Percentiles rank a stretch among this genome's conserved stretches.
Evolutionary conservation across 2,797 vertebrate species (phyloP).

Genomic region (Parotocinclus haroldoi): DNA sequence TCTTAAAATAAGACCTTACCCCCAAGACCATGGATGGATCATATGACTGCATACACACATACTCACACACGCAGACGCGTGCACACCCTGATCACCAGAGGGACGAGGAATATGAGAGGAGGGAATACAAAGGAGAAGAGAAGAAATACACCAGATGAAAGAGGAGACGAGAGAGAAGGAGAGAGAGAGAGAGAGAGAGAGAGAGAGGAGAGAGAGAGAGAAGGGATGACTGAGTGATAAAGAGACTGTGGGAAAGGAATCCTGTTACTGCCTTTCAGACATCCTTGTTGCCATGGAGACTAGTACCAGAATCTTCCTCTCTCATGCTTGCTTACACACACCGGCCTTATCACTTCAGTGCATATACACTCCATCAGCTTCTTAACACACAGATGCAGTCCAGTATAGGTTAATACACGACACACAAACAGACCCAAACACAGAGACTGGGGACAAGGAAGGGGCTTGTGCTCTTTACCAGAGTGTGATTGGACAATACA

Average conservation of each 20-base stretch:
- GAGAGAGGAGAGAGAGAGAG: conserved; percentile 36
- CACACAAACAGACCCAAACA: conserved; percentile 13
- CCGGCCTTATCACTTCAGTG: conserved; percentile 22
- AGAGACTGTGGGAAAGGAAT: conserved; percentile 41
- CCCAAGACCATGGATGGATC: background rate
- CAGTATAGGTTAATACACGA: conserved; percentile 4
- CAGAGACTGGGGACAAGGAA: background rate
- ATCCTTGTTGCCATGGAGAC: conserved; percentile 47
- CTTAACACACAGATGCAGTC: conserved; percentile 18
- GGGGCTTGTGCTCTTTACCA: conserved; percentile 21
- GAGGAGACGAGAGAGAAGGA: conserved; percentile 48
- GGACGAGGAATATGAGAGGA: conserved; percentile 37
- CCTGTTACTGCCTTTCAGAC: conserved; percentile 42
- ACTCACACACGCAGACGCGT: conserved; percentile 3
- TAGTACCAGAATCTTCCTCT: conserved; percentile 31
- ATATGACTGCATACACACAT: background rate
- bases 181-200: conserved; percentile 41
- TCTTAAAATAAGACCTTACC: conserved; percentile 10
- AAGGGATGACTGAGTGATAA: conserved; percentile 11
- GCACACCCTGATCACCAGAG: conserved; percentile 26
- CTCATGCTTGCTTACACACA: conserved; percentile 24
- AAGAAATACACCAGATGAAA: conserved; percentile 28
- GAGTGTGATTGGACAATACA: conserved; percentile 35
- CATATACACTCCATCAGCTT: conserved; percentile 25
- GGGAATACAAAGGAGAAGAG: conserved; percentile 46